These are phyloP conservation scores for Diarsia rubi DNA, from an alignment of 2,888 invertebrate genomes.

Conservation along the genomic window DNA sequence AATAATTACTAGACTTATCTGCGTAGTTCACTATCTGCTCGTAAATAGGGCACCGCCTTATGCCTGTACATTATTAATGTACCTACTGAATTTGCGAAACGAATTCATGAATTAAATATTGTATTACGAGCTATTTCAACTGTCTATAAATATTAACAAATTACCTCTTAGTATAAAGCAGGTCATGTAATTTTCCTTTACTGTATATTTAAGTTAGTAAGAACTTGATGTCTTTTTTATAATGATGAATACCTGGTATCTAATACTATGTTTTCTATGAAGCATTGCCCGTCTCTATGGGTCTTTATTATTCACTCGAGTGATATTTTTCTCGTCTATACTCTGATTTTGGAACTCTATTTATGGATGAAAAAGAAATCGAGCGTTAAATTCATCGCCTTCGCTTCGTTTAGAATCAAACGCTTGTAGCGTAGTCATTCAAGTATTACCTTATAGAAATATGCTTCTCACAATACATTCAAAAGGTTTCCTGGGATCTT, in stretches of 20 bases:
- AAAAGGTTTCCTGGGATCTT: background rate
- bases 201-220: background rate
- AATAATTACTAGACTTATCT: background rate
- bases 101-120: constrained; percentile 46
- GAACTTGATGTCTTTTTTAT: constrained; percentile 1
- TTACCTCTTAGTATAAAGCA: constrained; percentile 10
- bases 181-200: constrained; percentile 4
- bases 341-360: background rate
- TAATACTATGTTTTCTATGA: background rate
- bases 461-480: background rate
- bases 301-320: background rate
- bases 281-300: background rate
- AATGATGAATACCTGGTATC: background rate
- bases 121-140: constrained; percentile 25
- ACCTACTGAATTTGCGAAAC: constrained; percentile 35
- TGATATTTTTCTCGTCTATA: background rate
- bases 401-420: background rate
- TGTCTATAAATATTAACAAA: constrained; percentile 36
- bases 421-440: background rate
- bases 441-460: background rate
- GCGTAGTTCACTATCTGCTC: background rate
- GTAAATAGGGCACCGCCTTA: constrained; percentile 5
- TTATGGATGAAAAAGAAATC: background rate
- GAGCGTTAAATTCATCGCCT: background rate
- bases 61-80: constrained; percentile 41